Conservation (phyloP, 2,113 vertebrate species). For the Psittacula cyanocephala region DNA sequence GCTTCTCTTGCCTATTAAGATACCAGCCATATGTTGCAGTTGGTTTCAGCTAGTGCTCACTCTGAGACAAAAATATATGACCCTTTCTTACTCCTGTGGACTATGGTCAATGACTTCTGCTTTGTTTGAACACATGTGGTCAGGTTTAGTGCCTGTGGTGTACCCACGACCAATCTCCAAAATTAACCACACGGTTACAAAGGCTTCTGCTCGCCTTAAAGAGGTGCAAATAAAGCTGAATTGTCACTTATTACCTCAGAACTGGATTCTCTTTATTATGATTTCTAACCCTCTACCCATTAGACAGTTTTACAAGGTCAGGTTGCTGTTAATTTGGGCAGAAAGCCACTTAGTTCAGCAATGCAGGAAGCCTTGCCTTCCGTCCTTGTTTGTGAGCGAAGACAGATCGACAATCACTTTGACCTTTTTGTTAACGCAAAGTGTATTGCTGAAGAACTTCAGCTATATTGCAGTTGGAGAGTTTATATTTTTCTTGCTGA, state of each 20-base stretch:
- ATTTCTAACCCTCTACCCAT: not conserved
- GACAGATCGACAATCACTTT: not conserved
- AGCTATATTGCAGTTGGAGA: fast-evolving
- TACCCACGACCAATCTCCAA: not conserved
- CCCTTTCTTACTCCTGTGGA: not conserved
- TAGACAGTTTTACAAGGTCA: not conserved
- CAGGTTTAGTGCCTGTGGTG: not conserved
- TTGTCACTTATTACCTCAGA: not conserved
- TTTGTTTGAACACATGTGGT: not conserved
- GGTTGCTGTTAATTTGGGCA: not conserved
- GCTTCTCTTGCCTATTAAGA: not conserved
- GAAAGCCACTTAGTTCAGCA: not conserved
- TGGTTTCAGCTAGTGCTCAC: not conserved
- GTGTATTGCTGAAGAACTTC: not conserved
- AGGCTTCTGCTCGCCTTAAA: not conserved
- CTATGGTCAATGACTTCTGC: not conserved
- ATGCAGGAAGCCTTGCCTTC: not conserved
- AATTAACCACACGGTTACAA: not conserved
- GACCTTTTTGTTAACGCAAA: not conserved
- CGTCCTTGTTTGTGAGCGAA: not conserved
- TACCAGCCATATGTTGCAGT: not conserved
- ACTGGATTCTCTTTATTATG: not conserved
- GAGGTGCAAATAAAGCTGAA: not conserved
- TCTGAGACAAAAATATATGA: not conserved
- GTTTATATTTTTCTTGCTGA: not conserved